Evolutionary conservation across 2,888 invertebrate species (phyloP).

Genomic region (Polyommatus icarus): DNA sequence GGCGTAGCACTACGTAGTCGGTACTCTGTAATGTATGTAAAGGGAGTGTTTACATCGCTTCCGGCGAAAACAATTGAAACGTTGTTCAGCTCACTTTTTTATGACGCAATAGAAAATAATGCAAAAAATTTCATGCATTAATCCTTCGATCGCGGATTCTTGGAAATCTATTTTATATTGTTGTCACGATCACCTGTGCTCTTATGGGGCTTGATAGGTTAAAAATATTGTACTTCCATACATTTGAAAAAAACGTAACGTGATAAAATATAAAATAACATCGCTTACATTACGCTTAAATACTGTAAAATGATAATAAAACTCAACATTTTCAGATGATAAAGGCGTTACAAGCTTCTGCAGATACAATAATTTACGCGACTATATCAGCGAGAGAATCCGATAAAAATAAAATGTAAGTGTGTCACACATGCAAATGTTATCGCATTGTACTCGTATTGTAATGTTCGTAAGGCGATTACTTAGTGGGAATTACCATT

Average conservation of each 20-base stretch:
- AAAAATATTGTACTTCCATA: too few relatives aligned
- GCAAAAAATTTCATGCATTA: too few relatives aligned
- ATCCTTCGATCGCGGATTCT: too few relatives aligned
- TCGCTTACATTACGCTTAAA: not conserved
- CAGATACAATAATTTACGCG: not conserved
- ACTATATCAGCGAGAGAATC: not conserved
- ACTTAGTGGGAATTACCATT: slow-evolving; percentile 22
- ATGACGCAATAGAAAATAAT: not conserved
- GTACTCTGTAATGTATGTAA: slow-evolving; percentile 27
- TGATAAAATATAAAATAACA: not conserved
- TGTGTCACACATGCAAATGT: not conserved
- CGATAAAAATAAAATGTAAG: slow-evolving; percentile 1
- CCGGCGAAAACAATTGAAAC: slow-evolving; percentile 4
- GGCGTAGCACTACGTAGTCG: slow-evolving; percentile 49
- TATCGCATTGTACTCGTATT: not conserved
- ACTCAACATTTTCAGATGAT: not conserved
- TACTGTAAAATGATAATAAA: not conserved
- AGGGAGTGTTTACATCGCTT: slow-evolving; percentile 23
- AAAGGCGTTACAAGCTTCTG: not conserved
- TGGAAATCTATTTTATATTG: too few relatives aligned
- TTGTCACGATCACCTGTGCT: too few relatives aligned
- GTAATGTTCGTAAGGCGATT: not conserved
- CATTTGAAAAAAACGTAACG: too few relatives aligned
- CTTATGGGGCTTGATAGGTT: too few relatives aligned
- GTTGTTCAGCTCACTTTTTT: too few relatives aligned